Evolutionary conservation across 1,140 invertebrate species (phyloP).

Genomic region (Heliconius hewitsoni): DNA sequence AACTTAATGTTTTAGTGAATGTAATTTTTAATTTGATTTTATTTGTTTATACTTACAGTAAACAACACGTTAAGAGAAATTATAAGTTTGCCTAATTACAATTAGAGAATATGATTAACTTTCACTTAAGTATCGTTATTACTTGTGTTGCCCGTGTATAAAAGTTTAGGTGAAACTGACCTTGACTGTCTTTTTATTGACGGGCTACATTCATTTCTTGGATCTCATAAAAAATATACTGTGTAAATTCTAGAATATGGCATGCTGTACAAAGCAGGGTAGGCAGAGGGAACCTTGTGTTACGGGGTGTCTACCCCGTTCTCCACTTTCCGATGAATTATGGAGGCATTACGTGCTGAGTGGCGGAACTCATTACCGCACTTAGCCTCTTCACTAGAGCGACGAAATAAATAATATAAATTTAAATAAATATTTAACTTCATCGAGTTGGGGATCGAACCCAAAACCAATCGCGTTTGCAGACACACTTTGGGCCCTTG

Average conservation of each 20-base stretch:
- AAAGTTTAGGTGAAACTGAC: constrained; percentile 18
- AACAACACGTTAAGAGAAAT: neutral
- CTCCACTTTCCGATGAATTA: too few species aligned
- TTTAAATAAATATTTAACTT: too few species aligned
- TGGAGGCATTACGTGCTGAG: too few species aligned
- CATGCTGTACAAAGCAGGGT: too few species aligned
- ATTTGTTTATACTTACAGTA: neutral
- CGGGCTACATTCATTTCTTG: neutral
- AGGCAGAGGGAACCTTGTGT: too few species aligned
- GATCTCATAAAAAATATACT: neutral
- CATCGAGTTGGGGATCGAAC: too few species aligned
- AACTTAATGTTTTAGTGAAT: neutral
- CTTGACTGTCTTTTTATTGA: constrained; percentile 19
- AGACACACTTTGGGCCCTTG: too few species aligned
- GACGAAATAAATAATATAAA: too few species aligned
- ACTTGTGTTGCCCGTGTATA: constrained; percentile 12
- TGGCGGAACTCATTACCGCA: too few species aligned
- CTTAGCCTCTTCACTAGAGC: too few species aligned
- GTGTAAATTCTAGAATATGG: neutral
- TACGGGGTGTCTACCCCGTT: too few species aligned
- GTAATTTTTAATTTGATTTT: neutral
- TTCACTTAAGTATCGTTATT: constrained; percentile 15
- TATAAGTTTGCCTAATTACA: neutral
- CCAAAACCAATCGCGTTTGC: too few species aligned
- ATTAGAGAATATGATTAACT: constrained; percentile 8